Evolutionary conservation across 2,113 vertebrate species (phyloP), one percentile per base, ranked within the genome.

Genomic region (Carassius gibelio): DNA sequence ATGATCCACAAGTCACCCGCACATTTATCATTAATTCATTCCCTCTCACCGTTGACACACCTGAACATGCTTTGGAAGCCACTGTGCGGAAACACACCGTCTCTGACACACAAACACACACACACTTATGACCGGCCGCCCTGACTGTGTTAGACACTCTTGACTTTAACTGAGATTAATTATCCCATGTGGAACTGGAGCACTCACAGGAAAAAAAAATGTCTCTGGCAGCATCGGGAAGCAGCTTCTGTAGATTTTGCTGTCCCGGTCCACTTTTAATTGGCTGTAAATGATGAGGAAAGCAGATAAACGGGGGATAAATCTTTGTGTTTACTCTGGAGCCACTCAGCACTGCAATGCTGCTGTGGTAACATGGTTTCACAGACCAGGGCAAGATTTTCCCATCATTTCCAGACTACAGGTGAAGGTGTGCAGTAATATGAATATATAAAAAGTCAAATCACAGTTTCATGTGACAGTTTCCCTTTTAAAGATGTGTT

Each of bases 381-480:
- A 92, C 89, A 87, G 81, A 91, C 84, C 95, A 96, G 96, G 23
- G 26, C 14, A 30, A 92, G 95, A 96, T 96, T 93, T 89, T 88
- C 90, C 89, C 52, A 78, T 59, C 8, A 11, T 34, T 59, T 48
- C 42, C 48, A 30, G 75, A 52, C 75, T 4, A 9, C 15, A 76
- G 8, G 14, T 50, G n/a, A 48, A 75, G 9, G 10, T 52, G 17
- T 34, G 23, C 23, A 26, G 14, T 76, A 55, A 26, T 55, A 76
- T 55, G 7, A 30, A 17, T 13, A 76, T 50, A 55, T 11, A 34
- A 55, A 76, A 15, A 55, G 50, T 30, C 8, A 76, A 76, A 55
- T 76, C 75, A 11, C 14, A 52, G 14, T 0, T 76, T 76, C 15
- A 50, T 48, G 42, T 45, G 8, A 45, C 42, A 45, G 42, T 19